Percentiles rank a stretch among this genome's conserved stretches.
These are phyloP conservation scores for Stratiolaelaps scimitus DNA, from an alignment of 1,140 invertebrate genomes.

Conservation along the genomic window DNA sequence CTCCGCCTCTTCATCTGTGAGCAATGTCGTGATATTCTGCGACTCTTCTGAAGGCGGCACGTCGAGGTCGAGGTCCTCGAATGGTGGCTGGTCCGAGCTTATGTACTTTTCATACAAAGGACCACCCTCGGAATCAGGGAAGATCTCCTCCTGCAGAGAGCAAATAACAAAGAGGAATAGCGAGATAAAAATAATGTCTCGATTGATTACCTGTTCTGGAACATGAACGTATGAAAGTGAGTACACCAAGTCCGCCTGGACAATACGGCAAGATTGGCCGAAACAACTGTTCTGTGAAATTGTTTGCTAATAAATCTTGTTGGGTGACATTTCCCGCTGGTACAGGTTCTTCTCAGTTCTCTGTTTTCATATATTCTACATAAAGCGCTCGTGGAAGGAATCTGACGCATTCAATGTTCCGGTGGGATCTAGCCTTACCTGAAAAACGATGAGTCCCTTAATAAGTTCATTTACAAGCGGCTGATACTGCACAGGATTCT, in stretches of 20 bases:
- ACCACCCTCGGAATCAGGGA: conserved; percentile 36
- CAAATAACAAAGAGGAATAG: not conserved
- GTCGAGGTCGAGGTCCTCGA: conserved; percentile 33
- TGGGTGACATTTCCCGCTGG: too few species aligned
- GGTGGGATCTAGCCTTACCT: not conserved
- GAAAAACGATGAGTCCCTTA: conserved; percentile 43
- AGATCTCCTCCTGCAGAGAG: conserved; percentile 40
- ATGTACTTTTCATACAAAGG: conserved; percentile 41
- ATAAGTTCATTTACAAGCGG: conserved; percentile 43
- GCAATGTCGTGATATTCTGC: conserved; percentile 32
- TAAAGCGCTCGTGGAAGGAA: too few species aligned
- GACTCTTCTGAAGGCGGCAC: conserved; percentile 19
- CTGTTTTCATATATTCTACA: too few species aligned
- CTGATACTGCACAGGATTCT: conserved; percentile 45
- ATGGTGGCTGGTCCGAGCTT: conserved; percentile 21
- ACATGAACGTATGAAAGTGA: too few species aligned
- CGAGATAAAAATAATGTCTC: too few species aligned
- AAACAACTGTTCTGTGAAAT: too few species aligned
- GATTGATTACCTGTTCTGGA: too few species aligned
- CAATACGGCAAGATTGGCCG: too few species aligned
- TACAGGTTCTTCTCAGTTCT: too few species aligned
- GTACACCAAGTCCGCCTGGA: too few species aligned
- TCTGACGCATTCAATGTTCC: too few species aligned
- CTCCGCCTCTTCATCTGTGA: conserved; percentile 36
- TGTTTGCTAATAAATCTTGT: too few species aligned